phyloP scores from a whole-genome alignment of 2,888 invertebrate genomes.

The Latrodectus hesperus region DNA sequence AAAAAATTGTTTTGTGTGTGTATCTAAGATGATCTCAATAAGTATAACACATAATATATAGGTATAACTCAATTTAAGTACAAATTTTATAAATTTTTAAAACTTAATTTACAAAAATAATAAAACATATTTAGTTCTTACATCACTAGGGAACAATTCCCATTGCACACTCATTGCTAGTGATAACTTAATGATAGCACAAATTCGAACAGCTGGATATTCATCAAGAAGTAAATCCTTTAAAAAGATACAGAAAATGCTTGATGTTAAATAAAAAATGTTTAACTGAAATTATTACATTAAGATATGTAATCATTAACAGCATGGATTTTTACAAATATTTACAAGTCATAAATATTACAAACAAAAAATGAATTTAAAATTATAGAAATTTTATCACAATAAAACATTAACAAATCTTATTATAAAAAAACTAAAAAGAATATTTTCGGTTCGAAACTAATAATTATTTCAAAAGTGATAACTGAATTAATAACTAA shows the following conservation, averaged over 20 bases:
- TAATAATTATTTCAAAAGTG: no score
- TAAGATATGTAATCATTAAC: not conserved
- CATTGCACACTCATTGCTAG: constrained; percentile 73
- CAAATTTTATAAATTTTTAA: no score
- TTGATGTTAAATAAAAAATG: constrained; percentile 5
- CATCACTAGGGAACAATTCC: constrained; percentile 73
- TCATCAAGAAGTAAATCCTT: constrained; percentile 45
- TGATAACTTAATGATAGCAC: constrained; percentile 72
- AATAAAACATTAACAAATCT: not conserved
- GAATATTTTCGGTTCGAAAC: no score
- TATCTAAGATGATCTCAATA: no score
- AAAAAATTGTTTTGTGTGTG: no score
- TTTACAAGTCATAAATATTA: not conserved
- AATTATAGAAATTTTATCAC: not conserved
- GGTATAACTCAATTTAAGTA: no score
- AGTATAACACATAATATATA: no score
- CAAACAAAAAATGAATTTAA: not conserved
- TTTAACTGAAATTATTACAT: not conserved
- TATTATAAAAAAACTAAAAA: no score
- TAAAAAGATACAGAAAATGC: no score
- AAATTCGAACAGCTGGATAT: constrained; percentile 37
- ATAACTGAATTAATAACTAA: no score
- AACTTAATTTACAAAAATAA: no score
- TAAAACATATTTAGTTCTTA: constrained; percentile 1
- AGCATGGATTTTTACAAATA: not conserved